Conservation (phyloP, 2,797 vertebrate genomes). For the Sitta carolinensis region DNA sequence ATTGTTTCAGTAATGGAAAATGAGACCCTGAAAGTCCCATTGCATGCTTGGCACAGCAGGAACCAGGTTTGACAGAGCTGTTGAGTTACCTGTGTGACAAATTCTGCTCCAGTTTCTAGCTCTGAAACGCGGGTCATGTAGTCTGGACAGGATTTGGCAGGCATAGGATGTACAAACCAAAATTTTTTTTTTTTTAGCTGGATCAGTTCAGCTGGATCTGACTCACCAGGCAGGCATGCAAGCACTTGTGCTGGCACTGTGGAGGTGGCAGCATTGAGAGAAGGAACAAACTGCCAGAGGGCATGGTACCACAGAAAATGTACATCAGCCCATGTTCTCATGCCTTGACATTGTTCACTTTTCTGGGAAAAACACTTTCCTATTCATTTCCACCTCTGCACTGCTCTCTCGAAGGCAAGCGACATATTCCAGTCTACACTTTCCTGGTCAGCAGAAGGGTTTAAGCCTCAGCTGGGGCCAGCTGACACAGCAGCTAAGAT, state of each 20-base stretch:
- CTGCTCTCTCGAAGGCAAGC: background rate
- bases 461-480: constrained; percentile 6
- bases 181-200: background rate
- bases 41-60: background rate
- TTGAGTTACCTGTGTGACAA: background rate
- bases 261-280: background rate
- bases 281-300: background rate
- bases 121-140: background rate
- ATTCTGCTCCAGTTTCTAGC: background rate
- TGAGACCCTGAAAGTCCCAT: background rate
- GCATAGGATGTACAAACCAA: background rate
- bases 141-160: background rate
- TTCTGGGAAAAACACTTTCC: background rate
- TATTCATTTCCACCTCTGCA: background rate
- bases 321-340: background rate
- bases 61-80: background rate
- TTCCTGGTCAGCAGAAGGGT: constrained; percentile 16
- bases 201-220: background rate
- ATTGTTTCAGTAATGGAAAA: background rate
- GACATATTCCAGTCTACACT: background rate
- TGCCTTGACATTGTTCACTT: background rate
- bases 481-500: constrained; percentile 31
- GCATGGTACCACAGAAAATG: background rate
- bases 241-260: background rate
- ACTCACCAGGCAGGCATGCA: background rate